Conservation (phyloP, 2,888 invertebrate genomes). For the Anthoptus insignis region DNA sequence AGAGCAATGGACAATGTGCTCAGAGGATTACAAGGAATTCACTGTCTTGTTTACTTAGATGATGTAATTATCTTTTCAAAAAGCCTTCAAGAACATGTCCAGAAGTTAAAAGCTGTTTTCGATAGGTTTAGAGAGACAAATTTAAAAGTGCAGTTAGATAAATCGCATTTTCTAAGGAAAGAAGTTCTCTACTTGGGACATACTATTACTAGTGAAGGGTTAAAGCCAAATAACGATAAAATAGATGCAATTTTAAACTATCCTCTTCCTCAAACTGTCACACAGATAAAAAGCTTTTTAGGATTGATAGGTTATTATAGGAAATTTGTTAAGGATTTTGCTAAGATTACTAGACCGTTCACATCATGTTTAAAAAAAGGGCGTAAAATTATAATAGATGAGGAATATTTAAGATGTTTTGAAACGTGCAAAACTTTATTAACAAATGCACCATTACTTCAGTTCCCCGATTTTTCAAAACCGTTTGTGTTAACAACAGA, state of each 20-base stretch:
- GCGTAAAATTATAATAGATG: not conserved
- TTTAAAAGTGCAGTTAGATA: no score
- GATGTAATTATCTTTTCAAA: no score
- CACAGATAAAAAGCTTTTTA: not conserved
- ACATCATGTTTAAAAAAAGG: not conserved
- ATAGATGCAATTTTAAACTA: slow-evolving; percentile 48
- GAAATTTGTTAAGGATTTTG: not conserved
- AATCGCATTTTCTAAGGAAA: no score
- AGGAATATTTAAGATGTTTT: not conserved
- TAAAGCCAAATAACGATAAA: slow-evolving; percentile 45
- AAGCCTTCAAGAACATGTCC: no score
- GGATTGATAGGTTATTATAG: not conserved
- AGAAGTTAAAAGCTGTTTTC: no score
- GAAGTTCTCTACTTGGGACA: not conserved
- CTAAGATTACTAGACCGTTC: not conserved
- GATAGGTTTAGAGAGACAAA: no score
- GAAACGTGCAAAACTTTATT: not conserved
- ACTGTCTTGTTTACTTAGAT: not conserved
- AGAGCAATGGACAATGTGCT: no score
- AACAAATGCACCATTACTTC: not conserved
- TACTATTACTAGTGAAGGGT: slow-evolving; percentile 6
- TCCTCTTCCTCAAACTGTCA: slow-evolving; percentile 3
- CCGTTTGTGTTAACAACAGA: slow-evolving; percentile 51
- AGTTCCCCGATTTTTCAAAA: not conserved
- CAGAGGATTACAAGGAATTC: no score